Evolutionary conservation across 1,140 invertebrate genomes (phyloP).

Genomic region (Eueides isabella): DNA sequence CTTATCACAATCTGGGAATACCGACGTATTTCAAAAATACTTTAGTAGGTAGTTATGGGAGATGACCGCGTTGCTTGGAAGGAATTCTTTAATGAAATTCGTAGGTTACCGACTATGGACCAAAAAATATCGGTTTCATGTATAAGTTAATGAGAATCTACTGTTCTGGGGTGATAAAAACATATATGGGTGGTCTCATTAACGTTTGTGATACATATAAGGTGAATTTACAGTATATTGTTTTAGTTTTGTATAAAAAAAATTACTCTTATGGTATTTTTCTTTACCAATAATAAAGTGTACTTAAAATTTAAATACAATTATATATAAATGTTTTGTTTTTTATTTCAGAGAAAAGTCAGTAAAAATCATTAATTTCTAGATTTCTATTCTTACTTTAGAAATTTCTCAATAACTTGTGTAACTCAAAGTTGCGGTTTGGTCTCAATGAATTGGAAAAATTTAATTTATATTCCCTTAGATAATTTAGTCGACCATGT

Average conservation of each 20-base stretch:
- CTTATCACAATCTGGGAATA: constrained; percentile 55
- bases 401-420: no score
- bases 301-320: no score
- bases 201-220: background rate
- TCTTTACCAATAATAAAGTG: no score
- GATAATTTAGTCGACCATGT: background rate
- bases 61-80: constrained; percentile 54
- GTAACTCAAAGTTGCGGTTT: no score
- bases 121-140: constrained; percentile 57
- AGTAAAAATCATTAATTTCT: no score
- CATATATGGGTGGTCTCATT: constrained; percentile 31
- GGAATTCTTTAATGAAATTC: constrained; percentile 75
- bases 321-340: no score
- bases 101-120: constrained; percentile 63
- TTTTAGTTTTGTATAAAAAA: background rate
- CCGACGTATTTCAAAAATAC: constrained; percentile 63
- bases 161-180: constrained; percentile 39
- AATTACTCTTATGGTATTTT: background rate
- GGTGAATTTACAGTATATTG: background rate
- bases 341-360: no score
- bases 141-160: constrained; percentile 68
- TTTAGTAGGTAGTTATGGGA: constrained; percentile 63
- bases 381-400: no score
- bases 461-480: no score
- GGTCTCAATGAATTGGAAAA: no score